Evolutionary conservation across 2,888 invertebrate species (phyloP).

Genomic region (Mactromeris polynyma): DNA sequence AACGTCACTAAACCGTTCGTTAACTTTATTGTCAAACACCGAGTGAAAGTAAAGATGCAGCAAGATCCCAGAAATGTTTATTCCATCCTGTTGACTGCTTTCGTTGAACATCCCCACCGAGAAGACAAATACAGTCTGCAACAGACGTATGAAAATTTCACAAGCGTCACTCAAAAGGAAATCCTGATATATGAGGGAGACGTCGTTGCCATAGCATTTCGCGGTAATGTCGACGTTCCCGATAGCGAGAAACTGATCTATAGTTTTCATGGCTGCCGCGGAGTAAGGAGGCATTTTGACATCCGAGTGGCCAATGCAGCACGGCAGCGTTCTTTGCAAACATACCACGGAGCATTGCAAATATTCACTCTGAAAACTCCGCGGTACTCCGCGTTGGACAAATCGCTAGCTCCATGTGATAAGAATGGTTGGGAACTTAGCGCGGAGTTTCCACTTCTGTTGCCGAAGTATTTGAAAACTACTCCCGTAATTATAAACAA

Average conservation of each 20-base stretch:
- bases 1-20: slow-evolving; percentile 37
- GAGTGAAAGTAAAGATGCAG: slow-evolving; percentile 33
- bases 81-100: slow-evolving; percentile 35
- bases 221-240: slow-evolving; percentile 57
- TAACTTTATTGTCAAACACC: slow-evolving; percentile 47
- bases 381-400: slow-evolving; percentile 30
- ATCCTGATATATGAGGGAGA: slow-evolving; percentile 53
- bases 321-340: slow-evolving; percentile 58
- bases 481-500: slow-evolving; percentile 47
- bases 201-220: slow-evolving; percentile 52
- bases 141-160: slow-evolving; percentile 27
- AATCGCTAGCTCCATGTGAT: slow-evolving; percentile 29
- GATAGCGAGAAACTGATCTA: slow-evolving; percentile 43
- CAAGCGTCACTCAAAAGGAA: neutral
- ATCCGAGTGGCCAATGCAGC: slow-evolving; percentile 51
- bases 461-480: slow-evolving; percentile 61
- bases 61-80: slow-evolving; percentile 51
- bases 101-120: slow-evolving; percentile 48
- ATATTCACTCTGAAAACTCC: slow-evolving; percentile 42
- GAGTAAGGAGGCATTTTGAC: slow-evolving; percentile 50
- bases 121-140: slow-evolving; percentile 2
- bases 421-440: slow-evolving; percentile 54
- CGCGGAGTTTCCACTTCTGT: slow-evolving; percentile 54
- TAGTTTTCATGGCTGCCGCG: slow-evolving; percentile 61
- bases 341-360: slow-evolving; percentile 59